These are phyloP conservation scores for Callionymus lyra DNA, from an alignment of 2,113 vertebrate species.

Conservation along the genomic window DNA sequence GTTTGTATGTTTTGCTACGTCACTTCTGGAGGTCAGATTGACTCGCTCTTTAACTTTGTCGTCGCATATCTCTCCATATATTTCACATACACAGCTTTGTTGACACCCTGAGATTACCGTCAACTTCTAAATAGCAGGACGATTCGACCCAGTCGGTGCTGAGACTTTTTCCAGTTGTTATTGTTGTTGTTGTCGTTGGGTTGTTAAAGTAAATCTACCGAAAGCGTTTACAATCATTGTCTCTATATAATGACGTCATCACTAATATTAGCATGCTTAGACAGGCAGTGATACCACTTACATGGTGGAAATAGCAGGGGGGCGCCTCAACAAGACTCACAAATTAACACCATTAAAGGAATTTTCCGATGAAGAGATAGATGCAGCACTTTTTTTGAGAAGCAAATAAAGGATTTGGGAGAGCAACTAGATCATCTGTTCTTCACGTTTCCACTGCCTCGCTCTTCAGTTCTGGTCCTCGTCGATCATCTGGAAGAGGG, in stretches of 20 bases:
- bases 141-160: not conserved
- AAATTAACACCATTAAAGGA: conserved; percentile 14
- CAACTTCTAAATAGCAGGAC: not conserved
- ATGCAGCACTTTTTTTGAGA: conserved; percentile 45
- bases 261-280: conserved; percentile 43
- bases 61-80: too few species aligned
- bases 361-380: conserved; percentile 9
- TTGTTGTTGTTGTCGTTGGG: too few species aligned
- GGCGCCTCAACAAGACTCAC: not conserved
- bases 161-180: too few species aligned
- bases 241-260: conserved; percentile 19
- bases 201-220: conserved; percentile 4
- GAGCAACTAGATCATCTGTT: not conserved
- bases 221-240: conserved; percentile 45
- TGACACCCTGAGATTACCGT: not conserved
- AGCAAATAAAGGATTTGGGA: not conserved
- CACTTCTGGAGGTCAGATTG: not conserved
- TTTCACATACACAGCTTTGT: too few species aligned
- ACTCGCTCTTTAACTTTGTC: too few species aligned
- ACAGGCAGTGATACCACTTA: conserved; percentile 32
- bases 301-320: too few species aligned
- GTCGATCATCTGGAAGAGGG: conserved; percentile 79
- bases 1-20: conserved; percentile 7
- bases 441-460: conserved; percentile 29
- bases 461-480: conserved; percentile 64